Conservation (phyloP, 2,888 invertebrate species). For the Xestia rhomboidea region DNA sequence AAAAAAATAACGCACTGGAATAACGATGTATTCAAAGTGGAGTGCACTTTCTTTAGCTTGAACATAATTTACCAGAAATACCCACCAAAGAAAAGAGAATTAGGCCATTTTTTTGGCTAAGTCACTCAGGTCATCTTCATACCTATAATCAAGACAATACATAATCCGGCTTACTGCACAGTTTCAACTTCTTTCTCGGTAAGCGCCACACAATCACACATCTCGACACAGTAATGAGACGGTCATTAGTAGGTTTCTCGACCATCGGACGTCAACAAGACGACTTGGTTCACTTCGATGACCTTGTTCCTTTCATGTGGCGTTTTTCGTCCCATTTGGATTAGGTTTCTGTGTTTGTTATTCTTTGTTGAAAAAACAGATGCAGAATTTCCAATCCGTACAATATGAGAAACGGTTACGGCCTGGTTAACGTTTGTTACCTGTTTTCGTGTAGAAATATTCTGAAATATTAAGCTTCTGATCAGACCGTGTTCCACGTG, state of each 20-base stretch:
- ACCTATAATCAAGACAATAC: not conserved
- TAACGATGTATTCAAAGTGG: not conserved
- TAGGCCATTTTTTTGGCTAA: not conserved
- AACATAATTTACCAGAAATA: not conserved
- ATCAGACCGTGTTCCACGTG: not conserved
- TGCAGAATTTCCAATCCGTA: conserved; percentile 3
- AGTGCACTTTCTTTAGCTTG: not conserved
- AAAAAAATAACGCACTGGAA: not conserved
- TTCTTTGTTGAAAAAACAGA: conserved; percentile 17
- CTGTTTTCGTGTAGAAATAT: not conserved
- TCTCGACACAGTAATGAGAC: conserved; percentile 40
- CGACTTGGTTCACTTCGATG: conserved; percentile 61
- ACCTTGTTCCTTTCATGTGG: conserved; percentile 50
- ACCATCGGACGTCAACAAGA: conserved; percentile 52
- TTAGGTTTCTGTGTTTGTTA: conserved; percentile 48
- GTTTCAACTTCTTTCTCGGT: conserved; percentile 4
- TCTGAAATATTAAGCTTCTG: too few species aligned
- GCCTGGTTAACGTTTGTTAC: not conserved
- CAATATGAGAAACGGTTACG: not conserved
- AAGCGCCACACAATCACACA: conserved; percentile 31
- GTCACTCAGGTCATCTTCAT: not conserved
- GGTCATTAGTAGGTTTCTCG: conserved; percentile 65
- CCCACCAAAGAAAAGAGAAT: not conserved
- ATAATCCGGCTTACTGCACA: not conserved
- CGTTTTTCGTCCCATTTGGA: conserved; percentile 41